These are phyloP conservation scores for Eristalis tenax DNA, from an alignment of 2,888 invertebrate species.

Conservation along the genomic window DNA sequence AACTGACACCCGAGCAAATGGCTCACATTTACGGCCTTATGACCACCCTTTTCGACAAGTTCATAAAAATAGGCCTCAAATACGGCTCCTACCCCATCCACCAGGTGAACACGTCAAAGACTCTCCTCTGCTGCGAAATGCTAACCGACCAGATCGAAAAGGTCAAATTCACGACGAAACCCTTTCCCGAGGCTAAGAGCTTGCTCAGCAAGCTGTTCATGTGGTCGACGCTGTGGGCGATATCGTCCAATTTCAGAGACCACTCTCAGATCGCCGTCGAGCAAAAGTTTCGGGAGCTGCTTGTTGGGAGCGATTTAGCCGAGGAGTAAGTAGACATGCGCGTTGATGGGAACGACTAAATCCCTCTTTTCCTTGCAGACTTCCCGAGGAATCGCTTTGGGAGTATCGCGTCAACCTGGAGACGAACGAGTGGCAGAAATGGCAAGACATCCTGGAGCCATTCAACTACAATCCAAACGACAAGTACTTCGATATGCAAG, in stretches of 20 bases:
- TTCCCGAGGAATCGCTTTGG: conserved; percentile 89
- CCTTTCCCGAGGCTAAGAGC: conserved; percentile 83
- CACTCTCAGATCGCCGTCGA: conserved; percentile 87
- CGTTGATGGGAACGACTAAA: too few relatives aligned
- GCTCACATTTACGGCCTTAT: conserved; percentile 87
- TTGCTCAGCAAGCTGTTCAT: conserved; percentile 90
- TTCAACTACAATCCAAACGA: conserved; percentile 87
- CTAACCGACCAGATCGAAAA: conserved; percentile 87
- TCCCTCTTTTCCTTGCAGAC: conserved; percentile 81
- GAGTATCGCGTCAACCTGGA: conserved; percentile 88
- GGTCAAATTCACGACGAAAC: conserved; percentile 82
- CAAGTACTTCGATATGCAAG: conserved; percentile 94
- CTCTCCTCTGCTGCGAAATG: conserved; percentile 88
- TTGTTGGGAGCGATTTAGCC: conserved; percentile 79
- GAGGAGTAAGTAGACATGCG: conserved; percentile 3
- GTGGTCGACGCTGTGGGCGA: conserved; percentile 91
- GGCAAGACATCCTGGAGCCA: conserved; percentile 89
- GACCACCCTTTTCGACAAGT: conserved; percentile 85
- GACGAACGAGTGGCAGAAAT: conserved; percentile 87
- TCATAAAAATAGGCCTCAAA: conserved; percentile 86
- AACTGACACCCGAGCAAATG: conserved; percentile 82
- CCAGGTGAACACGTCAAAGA: conserved; percentile 93
- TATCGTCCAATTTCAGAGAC: conserved; percentile 92
- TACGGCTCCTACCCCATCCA: conserved; percentile 88
- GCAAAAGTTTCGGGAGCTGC: conserved; percentile 85